Evolutionary conservation across 2,888 invertebrate genomes (phyloP).

Genomic region (Xestia sexstrigata): DNA sequence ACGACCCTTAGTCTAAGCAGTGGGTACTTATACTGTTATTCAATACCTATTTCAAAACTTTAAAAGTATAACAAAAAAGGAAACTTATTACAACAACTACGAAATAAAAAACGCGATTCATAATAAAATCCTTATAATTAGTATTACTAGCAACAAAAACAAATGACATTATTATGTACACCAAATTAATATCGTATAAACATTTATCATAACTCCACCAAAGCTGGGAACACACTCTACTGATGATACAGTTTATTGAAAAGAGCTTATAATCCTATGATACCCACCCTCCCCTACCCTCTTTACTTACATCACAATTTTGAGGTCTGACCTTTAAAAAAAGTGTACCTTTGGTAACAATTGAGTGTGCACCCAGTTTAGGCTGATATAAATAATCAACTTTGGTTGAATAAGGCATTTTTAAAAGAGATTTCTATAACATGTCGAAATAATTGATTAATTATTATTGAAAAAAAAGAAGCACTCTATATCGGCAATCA

Average conservation of each 20-base stretch:
- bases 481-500: neutral
- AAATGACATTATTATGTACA: constrained; percentile 75
- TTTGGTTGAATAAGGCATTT: constrained; percentile 49
- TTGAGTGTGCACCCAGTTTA: constrained; percentile 46
- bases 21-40: neutral
- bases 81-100: neutral
- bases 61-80: neutral
- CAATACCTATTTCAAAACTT: neutral
- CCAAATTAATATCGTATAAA: constrained; percentile 67
- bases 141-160: constrained; percentile 72
- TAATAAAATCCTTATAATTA: constrained; percentile 70
- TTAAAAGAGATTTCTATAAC: neutral
- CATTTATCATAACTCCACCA: constrained; percentile 61
- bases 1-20: neutral
- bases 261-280: constrained; percentile 1
- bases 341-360: constrained; percentile 1
- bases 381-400: constrained; percentile 58
- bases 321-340: constrained; percentile 6
- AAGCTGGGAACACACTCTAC: constrained; percentile 53
- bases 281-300: neutral
- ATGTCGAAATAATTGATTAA: neutral
- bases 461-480: neutral
- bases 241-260: constrained; percentile 7
- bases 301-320: neutral
- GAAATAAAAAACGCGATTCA: constrained; percentile 58